These are phyloP conservation scores for Sebastes steindachneri DNA, from an alignment of 2,797 vertebrate species.

Conservation along the genomic window DNA sequence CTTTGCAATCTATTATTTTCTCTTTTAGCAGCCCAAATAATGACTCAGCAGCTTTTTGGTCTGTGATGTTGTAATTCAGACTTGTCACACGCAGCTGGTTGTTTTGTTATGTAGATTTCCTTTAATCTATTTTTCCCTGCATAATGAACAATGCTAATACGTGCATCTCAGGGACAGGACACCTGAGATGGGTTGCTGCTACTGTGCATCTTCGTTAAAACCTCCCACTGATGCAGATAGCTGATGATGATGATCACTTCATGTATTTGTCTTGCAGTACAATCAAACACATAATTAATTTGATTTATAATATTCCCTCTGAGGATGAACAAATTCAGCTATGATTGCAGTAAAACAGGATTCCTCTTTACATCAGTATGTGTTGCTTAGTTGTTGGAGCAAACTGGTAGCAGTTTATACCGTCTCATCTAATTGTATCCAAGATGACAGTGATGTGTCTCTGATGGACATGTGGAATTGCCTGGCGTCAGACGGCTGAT, in stretches of 20 bases:
- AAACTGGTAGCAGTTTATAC: not conserved
- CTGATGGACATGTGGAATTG: constrained; percentile 40
- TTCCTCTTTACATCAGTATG: not conserved
- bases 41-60: constrained; percentile 39
- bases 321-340: not conserved
- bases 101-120: constrained; percentile 42
- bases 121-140: constrained; percentile 20
- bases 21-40: not conserved
- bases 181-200: not conserved
- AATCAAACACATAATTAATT: constrained; percentile 7
- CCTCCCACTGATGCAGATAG: not conserved
- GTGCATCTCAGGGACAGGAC: not conserved
- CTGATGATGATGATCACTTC: not conserved
- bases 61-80: constrained; percentile 24
- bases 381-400: not conserved
- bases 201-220: not conserved
- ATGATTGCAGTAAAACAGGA: not conserved
- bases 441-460: constrained; percentile 16
- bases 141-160: constrained; percentile 10
- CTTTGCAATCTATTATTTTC: not conserved
- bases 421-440: constrained; percentile 2
- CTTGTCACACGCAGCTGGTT: constrained; percentile 1
- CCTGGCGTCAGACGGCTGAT: constrained; percentile 42
- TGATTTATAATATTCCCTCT: not conserved
- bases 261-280: not conserved